These are phyloP conservation scores for Condylura cristata DNA, from an alignment of 2,113 vertebrate genomes.

Conservation along the genomic window DNA sequence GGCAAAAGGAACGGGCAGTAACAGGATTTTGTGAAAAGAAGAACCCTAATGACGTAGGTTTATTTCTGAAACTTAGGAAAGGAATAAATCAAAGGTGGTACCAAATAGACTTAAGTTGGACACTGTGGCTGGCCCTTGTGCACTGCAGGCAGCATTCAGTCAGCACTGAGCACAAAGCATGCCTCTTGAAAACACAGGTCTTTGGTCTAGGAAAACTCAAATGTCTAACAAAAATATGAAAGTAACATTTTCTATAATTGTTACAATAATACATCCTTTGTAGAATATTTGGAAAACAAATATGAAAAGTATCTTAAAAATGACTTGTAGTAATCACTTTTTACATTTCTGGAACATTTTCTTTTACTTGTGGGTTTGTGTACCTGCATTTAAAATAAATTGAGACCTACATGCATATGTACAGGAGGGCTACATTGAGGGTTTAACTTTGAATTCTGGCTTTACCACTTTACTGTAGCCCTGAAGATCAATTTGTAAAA, in stretches of 20 bases:
- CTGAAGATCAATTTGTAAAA: background rate
- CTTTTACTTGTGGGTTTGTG: background rate
- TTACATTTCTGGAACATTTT: slow-evolving; percentile 26
- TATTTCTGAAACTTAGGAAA: background rate
- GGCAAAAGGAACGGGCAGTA: background rate
- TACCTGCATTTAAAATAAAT: background rate
- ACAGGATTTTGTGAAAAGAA: background rate
- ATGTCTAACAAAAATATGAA: background rate
- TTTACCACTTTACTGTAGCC: background rate
- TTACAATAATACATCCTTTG: background rate
- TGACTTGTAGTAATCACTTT: background rate
- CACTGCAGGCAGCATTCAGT: background rate
- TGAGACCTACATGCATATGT: background rate
- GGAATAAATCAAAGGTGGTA: background rate
- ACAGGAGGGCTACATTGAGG: background rate
- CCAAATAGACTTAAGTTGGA: background rate
- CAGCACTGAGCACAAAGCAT: background rate
- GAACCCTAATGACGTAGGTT: background rate
- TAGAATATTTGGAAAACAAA: slow-evolving; percentile 41
- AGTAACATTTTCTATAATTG: background rate
- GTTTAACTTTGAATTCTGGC: background rate
- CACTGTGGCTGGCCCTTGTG: background rate
- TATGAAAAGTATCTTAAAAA: background rate
- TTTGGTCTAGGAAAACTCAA: background rate
- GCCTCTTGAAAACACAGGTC: background rate